Evolutionary conservation across 1,140 invertebrate genomes (phyloP).

Genomic region (Araneus ventricosus): DNA sequence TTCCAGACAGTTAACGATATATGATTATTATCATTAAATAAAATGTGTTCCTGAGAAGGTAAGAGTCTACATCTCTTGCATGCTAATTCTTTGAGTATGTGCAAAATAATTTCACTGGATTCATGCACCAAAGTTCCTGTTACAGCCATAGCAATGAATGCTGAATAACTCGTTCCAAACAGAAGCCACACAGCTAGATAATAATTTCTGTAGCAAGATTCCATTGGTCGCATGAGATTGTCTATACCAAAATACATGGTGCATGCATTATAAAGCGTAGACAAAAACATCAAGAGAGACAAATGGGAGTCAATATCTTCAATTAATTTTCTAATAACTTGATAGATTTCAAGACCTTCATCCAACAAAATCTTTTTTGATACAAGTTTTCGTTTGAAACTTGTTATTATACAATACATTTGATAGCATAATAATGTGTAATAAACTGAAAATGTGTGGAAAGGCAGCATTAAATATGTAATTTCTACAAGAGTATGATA

Average conservation of each 20-base stretch:
- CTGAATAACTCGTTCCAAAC: background rate
- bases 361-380: background rate
- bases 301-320: background rate
- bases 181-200: background rate
- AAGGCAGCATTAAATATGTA: background rate
- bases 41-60: background rate
- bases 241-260: background rate
- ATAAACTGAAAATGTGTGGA: background rate
- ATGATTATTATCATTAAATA: background rate
- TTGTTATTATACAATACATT: background rate
- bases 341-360: background rate
- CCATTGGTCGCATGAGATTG: no score
- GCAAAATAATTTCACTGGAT: background rate
- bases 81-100: background rate
- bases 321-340: background rate
- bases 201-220: background rate
- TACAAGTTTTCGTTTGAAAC: background rate
- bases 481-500: background rate
- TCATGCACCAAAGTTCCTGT: background rate
- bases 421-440: background rate
- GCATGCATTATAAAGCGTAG: background rate
- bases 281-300: background rate
- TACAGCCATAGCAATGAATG: background rate
- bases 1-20: constrained; percentile 31
- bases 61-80: no score